Percentiles rank a stretch among this genome's conserved stretches.
phyloP scores from a whole-genome alignment of 2,888 invertebrate species.

The Erebia epiphron region DNA sequence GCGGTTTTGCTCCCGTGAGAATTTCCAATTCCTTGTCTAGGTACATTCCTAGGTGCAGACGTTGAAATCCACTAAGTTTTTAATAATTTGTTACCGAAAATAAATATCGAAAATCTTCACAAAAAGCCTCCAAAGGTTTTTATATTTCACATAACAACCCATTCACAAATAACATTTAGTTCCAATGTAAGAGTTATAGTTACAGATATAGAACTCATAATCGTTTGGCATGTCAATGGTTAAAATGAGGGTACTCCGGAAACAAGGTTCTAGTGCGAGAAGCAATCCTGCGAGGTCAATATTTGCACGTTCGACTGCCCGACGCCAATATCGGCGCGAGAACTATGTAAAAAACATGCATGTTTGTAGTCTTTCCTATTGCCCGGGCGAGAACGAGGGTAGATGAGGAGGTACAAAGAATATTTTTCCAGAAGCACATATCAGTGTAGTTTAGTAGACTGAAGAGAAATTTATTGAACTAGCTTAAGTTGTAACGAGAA shows the following conservation, averaged over 20 bases:
- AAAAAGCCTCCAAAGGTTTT: conserved; percentile 7
- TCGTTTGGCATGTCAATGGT: neutral
- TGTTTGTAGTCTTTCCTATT: conserved; percentile 6
- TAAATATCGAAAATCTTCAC: neutral
- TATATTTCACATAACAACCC: neutral
- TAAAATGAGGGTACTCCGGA: conserved; percentile 13
- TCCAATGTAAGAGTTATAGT: neutral
- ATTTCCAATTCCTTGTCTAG: neutral
- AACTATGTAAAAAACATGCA: conserved; percentile 6
- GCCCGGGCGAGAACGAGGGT: neutral
- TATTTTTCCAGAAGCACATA: no score
- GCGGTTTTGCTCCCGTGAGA: no score
- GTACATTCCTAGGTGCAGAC: no score
- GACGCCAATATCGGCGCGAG: conserved; percentile 27
- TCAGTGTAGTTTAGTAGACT: no score
- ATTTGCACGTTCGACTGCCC: conserved; percentile 30
- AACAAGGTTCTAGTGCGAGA: conserved; percentile 29
- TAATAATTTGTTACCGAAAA: neutral
- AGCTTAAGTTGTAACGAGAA: no score
- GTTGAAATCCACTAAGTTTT: neutral
- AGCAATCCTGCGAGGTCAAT: conserved; percentile 29
- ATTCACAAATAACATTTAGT: neutral
- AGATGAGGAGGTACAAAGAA: no score
- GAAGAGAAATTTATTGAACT: no score
- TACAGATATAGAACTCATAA: neutral